Evolutionary conservation across 2,797 vertebrate genomes (phyloP), one percentile per base, ranked within the genome.

Genomic region (Rhyacichthys aspro): DNA sequence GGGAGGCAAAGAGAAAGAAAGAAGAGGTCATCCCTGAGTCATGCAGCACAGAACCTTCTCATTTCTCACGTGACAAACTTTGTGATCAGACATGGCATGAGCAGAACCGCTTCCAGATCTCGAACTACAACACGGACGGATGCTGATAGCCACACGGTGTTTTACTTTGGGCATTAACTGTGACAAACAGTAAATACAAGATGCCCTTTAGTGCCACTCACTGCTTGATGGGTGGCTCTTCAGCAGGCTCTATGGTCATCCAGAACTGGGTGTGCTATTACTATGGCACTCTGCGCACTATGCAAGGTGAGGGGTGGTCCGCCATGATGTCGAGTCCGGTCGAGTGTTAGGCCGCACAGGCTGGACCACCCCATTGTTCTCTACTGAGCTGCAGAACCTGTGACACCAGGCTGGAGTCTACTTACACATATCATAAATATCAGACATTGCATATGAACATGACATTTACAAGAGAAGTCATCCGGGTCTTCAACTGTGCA

Each of bases 371-470:
- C 64, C 47, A 48, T 28, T 38, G 6, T 54, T 43, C 61, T 67
- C 59, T 50, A 57, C 71, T 59, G 70, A 78, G 55, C 55, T 59
- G 43, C 54, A 62, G 47, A 67, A 80, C 52, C 33, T 62, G 23
- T 14, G 42, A 46, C 17, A 34, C 57, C 54, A 43, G 65, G 33
- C 58, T 72, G 62, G 65, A 78, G 63, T 59, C 47, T 63, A 48
- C 33, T 66, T 74, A 79, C 70, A 87, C 80, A 85, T 87, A 87
- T 85, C 80, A 85, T 68, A 81, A 73, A 63, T 69, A 62, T 77
- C 63, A 76, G 70, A 74, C 78, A 83, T 78, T 74, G 67, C 66
- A 62, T 63, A 37, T 46, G 43, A 55, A 43, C 41, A 44, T 33
- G 28, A 70, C 42, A 36, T n/a, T n/a, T 67, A 63, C 62, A 53